Evolutionary conservation across 2,888 invertebrate genomes (phyloP).

Genomic region (Diarsia mendica): DNA sequence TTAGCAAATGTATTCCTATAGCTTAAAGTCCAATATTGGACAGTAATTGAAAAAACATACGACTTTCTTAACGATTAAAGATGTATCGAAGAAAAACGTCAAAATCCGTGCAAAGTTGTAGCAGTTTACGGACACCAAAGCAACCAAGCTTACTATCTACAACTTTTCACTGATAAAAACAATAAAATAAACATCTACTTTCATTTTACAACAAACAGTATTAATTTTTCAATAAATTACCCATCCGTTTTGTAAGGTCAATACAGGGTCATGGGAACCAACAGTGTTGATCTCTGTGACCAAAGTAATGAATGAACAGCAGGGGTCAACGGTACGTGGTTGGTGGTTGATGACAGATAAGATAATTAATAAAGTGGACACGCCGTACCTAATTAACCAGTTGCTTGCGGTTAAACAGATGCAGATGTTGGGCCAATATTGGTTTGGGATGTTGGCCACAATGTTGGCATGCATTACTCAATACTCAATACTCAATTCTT

Average conservation of each 20-base stretch:
- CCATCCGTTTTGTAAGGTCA: constrained; percentile 62
- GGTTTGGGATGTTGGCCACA: constrained; percentile 32
- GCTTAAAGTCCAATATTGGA: no score
- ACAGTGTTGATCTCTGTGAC: constrained; percentile 29
- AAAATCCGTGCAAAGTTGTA: no score
- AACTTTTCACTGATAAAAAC: constrained; percentile 55
- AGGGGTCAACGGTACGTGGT: constrained; percentile 54
- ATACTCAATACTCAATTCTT: no score
- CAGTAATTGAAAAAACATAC: no score
- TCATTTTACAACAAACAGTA: constrained; percentile 57
- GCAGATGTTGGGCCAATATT: constrained; percentile 52
- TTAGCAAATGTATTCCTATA: no score
- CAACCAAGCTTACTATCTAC: background rate
- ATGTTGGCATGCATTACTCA: background rate
- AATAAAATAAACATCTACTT: constrained; percentile 64
- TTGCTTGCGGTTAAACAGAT: constrained; percentile 43
- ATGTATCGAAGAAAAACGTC: no score
- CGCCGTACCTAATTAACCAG: constrained; percentile 58
- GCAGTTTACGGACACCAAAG: background rate
- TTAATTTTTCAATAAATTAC: constrained; percentile 66
- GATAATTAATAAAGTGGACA: constrained; percentile 64
- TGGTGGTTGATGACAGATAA: constrained; percentile 63
- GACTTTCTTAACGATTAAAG: no score
- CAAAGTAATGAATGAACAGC: constrained; percentile 45
- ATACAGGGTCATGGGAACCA: constrained; percentile 62